Evolutionary conservation across 2,113 vertebrate genomes (phyloP).

Genomic region (Gadus macrocephalus): DNA sequence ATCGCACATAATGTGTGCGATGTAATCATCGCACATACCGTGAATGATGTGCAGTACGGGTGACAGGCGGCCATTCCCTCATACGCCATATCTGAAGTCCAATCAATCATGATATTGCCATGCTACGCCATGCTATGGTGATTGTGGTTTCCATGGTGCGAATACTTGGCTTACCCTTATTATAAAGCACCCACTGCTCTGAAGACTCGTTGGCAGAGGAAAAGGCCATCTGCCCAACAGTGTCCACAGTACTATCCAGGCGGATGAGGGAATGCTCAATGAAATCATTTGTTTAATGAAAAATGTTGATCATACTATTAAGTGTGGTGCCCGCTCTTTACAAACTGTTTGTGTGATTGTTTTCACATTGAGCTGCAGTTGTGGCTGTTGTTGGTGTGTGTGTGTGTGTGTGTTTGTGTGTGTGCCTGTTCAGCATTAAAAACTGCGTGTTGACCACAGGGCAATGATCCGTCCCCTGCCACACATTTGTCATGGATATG

Average conservation of each 20-base stretch:
- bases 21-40: too few relatives aligned
- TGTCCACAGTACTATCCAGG: constrained; percentile 37
- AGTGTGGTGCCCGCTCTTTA: constrained; percentile 23
- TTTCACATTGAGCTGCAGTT: neutral
- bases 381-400: too few relatives aligned
- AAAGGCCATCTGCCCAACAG: constrained; percentile 56
- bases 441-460: too few relatives aligned
- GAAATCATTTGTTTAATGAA: constrained; percentile 30
- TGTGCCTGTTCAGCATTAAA: too few relatives aligned
- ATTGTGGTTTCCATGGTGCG: constrained; percentile 41
- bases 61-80: too few relatives aligned
- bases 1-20: too few relatives aligned
- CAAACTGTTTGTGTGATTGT: neutral
- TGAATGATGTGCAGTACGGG: too few relatives aligned
- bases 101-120: constrained; percentile 34
- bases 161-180: constrained; percentile 43
- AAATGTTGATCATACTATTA: constrained; percentile 28
- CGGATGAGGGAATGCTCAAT: constrained; percentile 33
- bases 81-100: constrained; percentile 5
- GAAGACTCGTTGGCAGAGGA: constrained; percentile 38
- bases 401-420: neutral
- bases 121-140: constrained; percentile 32
- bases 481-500: too few relatives aligned
- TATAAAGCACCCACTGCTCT: constrained; percentile 45
- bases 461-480: too few relatives aligned